Evolutionary conservation across 1,140 invertebrate genomes (phyloP).

Genomic region (Brachionus koreanus): DNA sequence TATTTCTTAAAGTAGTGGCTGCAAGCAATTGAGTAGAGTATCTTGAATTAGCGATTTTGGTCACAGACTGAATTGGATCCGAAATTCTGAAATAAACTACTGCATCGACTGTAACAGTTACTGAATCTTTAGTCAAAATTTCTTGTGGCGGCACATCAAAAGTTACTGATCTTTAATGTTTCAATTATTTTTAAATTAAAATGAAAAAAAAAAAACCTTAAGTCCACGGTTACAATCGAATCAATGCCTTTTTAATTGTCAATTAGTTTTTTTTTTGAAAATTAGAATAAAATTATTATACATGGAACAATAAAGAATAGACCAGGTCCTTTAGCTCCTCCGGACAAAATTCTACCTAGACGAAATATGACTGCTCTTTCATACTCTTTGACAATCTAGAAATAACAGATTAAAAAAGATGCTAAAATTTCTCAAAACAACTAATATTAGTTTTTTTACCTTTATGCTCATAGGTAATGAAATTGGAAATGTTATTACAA

Average conservation of each 20-base stretch:
- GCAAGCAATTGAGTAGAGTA: constrained; percentile 45
- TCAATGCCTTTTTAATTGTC: constrained; percentile 18
- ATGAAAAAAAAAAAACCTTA: constrained; percentile 55
- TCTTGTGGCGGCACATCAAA: constrained; percentile 47
- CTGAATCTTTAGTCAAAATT: constrained; percentile 47
- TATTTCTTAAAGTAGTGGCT: constrained; percentile 46
- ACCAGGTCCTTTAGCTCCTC: constrained; percentile 46
- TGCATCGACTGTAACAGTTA: constrained; percentile 46
- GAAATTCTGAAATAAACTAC: constrained; percentile 45
- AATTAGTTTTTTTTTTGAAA: background rate
- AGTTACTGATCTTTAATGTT: constrained; percentile 46
- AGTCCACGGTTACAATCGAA: constrained; percentile 44
- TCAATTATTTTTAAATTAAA: constrained; percentile 84
- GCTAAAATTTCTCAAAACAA: background rate
- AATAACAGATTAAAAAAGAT: background rate
- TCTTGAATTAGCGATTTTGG: constrained; percentile 44
- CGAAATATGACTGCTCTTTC: constrained; percentile 46
- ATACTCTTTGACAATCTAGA: constrained; percentile 45
- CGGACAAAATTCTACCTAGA: constrained; percentile 38
- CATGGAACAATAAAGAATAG: constrained; percentile 46
- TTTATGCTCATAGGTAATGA: background rate
- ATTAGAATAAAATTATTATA: background rate
- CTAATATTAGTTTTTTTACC: too few species aligned
- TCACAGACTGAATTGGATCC: constrained; percentile 45
- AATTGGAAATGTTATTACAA: constrained; percentile 20